Conservation (phyloP, 2,113 vertebrate species). For the Boleophthalmus pectinirostris region DNA sequence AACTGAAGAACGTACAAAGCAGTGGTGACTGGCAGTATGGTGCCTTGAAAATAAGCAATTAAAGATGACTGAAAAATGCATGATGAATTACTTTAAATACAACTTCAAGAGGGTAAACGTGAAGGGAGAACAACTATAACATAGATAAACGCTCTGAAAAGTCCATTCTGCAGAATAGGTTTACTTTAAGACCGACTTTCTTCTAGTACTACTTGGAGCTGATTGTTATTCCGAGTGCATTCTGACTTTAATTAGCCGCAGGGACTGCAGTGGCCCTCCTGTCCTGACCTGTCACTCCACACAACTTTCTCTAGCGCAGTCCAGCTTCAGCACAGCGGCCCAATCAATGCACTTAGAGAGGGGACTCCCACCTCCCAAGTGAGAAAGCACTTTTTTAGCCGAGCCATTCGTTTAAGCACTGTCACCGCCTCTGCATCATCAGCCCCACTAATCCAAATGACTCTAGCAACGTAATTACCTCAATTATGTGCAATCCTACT, state of each 20-base stretch:
- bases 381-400: neutral
- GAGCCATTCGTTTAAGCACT: slow-evolving; percentile 1
- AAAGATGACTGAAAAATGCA: too few species aligned
- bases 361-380: neutral
- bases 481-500: slow-evolving; percentile 8
- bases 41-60: too few species aligned
- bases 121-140: too few species aligned
- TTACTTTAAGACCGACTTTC: too few species aligned
- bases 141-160: too few species aligned
- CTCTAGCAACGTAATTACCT: neutral
- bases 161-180: too few species aligned
- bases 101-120: too few species aligned
- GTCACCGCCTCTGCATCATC: slow-evolving; percentile 6
- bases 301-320: neutral
- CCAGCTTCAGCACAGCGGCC: neutral
- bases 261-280: slow-evolving; percentile 2
- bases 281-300: slow-evolving; percentile 2
- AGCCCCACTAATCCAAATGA: slow-evolving; percentile 7
- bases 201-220: neutral
- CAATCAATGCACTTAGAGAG: neutral
- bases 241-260: slow-evolving; percentile 4
- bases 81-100: too few species aligned
- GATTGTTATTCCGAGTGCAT: neutral
- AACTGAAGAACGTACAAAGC: too few species aligned
- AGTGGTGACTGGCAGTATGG: too few species aligned